Conservation (phyloP, 2,797 vertebrate species). For the Astyanax mexicanus region DNA sequence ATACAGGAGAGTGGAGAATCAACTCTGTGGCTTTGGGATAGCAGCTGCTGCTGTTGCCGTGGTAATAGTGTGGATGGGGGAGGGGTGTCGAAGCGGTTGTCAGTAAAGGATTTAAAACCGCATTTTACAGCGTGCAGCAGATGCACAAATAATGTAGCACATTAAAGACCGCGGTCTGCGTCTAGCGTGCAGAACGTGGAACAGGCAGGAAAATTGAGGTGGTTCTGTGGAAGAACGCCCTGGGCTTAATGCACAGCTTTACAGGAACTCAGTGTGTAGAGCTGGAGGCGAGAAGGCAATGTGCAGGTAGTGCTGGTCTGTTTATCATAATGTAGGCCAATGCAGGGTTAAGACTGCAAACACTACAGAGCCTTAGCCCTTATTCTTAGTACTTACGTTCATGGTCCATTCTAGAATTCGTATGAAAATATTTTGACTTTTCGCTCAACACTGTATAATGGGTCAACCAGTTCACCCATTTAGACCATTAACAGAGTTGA, state of each 20-base stretch:
- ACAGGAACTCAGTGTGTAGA: not conserved
- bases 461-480: no score
- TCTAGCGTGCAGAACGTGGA: constrained; percentile 23
- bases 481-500: no score
- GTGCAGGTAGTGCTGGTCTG: not conserved
- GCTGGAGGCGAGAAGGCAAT: not conserved
- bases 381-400: no score
- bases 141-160: constrained; percentile 46
- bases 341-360: not conserved
- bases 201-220: not conserved
- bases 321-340: not conserved
- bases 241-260: not conserved
- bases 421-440: no score
- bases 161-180: constrained; percentile 35
- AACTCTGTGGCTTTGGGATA: constrained; percentile 12
- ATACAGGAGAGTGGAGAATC: constrained; percentile 28
- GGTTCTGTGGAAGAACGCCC: constrained; percentile 5
- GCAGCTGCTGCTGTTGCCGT: constrained; percentile 45
- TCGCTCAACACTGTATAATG: no score
- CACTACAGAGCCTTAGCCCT: not conserved
- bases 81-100: constrained; percentile 32
- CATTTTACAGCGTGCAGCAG: constrained; percentile 47
- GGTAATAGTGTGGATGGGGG: constrained; percentile 40
- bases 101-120: constrained; percentile 46
- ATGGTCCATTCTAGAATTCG: no score